Evolutionary conservation across 2,113 vertebrate species (phyloP), one percentile per base, ranked within the genome.

Genomic region (Crotalus tigris): DNA sequence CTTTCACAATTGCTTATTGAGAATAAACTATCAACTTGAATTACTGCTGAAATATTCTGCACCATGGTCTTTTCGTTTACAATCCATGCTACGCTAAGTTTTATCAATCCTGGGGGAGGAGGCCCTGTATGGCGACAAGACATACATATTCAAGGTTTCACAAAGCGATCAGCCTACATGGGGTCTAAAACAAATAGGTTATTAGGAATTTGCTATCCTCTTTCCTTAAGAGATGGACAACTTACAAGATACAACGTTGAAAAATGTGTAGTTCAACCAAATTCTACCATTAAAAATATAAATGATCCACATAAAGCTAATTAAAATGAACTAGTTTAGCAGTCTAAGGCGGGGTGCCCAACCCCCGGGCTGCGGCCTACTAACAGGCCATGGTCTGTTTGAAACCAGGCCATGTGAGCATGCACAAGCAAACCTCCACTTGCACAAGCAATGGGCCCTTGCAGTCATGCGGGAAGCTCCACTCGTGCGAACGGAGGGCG

Each of bases 281-380:
- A 92, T 81, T 92, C 12, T 90, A 92, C 55, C 93, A 94, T 95
- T 85, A 90, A 90, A 26, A 93, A 64, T 21, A 0, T 89, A 92
- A 81, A 75, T 64, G 93, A n/a, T 92, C 39, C 1, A 92, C 5
- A 15, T 93, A 89, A 24, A 92, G 57, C 54, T 94, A 51, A 95
- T 89, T 51, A 95, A 90, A 90, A 51, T 90, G 5, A 90, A 90
- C 15, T 49, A 13, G 29, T 94, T 33, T 92, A 94, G 91, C 69
- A 94, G 39, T 0, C 17, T 55, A 23, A 95, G 94, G 8, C 8
- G 24, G 24, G 59, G 8, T 26, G 59, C 9, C 59, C 9, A 61
- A 61, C 59, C 24, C 3, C 49, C 1, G 8, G 8, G 49, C 49
- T 51, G 49, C 0, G 8, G 49, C 49, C 49, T 8, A 51, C 1